These are phyloP conservation scores for Laupala kohalensis DNA, from an alignment of 1,140 invertebrate species.

Conservation along the genomic window DNA sequence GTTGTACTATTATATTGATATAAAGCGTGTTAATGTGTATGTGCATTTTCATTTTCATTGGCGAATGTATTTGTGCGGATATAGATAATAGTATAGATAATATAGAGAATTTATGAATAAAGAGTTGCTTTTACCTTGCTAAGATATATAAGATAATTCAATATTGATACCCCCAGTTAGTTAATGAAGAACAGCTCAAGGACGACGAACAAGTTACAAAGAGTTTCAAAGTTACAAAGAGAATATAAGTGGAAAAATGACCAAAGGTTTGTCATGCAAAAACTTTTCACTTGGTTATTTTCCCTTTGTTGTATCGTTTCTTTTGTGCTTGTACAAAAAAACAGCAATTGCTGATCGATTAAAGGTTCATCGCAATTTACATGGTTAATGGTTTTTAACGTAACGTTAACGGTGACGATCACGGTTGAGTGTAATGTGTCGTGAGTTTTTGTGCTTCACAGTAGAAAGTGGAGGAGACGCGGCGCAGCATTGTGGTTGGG, in stretches of 20 bases:
- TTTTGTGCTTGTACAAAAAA: constrained; percentile 8
- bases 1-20: too few relatives aligned
- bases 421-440: neutral
- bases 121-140: too few relatives aligned
- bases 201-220: too few relatives aligned
- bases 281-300: constrained; percentile 11
- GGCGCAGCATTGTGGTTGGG: neutral
- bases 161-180: too few relatives aligned
- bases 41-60: too few relatives aligned
- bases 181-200: too few relatives aligned
- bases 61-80: too few relatives aligned
- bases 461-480: neutral
- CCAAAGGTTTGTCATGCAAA: constrained; percentile 11
- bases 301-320: neutral
- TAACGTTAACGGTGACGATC: neutral
- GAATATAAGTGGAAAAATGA: constrained; percentile 3
- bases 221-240: too few relatives aligned
- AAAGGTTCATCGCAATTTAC: constrained; percentile 12
- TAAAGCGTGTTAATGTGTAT: too few relatives aligned
- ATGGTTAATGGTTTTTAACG: constrained; percentile 12
- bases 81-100: too few relatives aligned
- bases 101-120: too few relatives aligned
- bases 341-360: constrained; percentile 12
- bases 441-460: neutral
- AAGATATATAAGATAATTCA: too few relatives aligned